Evolutionary conservation across 1,140 invertebrate species (phyloP), one percentile per base, ranked within the genome.

Genomic region (Trichonephila clavipes): DNA sequence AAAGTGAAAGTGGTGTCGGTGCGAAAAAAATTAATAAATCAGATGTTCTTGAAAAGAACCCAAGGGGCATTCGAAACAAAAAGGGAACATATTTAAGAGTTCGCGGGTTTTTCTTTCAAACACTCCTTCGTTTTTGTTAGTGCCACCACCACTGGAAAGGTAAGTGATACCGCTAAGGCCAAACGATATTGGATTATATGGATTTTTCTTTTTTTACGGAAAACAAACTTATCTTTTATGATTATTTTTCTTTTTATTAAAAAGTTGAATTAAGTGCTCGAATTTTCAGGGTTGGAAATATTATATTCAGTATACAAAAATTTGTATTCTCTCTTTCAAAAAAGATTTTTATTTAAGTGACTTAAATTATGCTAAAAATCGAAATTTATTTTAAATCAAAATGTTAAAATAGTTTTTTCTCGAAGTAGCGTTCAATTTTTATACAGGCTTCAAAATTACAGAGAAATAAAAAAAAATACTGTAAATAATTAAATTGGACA

Each of bases 1-100:
- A 85, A 88, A 88, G 86, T 34, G 61, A 88, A 88, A 88, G 44
- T 64, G 86, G 64, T 66, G 66, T 24, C n/a, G 66, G 24, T 10
- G 51, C 10, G 66, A 88, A 21, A 14, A 66, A 88, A 88, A 62
- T 88, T 88, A 66, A 88, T 88, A 88, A 88, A 88, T 88, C 86
- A 83, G n/a, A 40, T 34, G 86, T 28, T 85, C n/a, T n/a, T 61
- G n/a, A 59, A 85, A 85, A 61, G 12, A 24, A 88, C 59, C 86
- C 82, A 66, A n/a, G 34, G 86, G 86, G n/a, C 59, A 58, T 88
- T 64, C 34, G 61, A 40, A 19, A 66, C 18, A 40, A 88, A 87
- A 88, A 21, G 86, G 24, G 86, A 88, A 40, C 86, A 88, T 88
- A 88, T 88, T 88, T 88, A 88, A 88, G 86, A 64, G 61, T 28